Conservation (phyloP, 1,140 invertebrate genomes). For the Drosophila obscura region DNA sequence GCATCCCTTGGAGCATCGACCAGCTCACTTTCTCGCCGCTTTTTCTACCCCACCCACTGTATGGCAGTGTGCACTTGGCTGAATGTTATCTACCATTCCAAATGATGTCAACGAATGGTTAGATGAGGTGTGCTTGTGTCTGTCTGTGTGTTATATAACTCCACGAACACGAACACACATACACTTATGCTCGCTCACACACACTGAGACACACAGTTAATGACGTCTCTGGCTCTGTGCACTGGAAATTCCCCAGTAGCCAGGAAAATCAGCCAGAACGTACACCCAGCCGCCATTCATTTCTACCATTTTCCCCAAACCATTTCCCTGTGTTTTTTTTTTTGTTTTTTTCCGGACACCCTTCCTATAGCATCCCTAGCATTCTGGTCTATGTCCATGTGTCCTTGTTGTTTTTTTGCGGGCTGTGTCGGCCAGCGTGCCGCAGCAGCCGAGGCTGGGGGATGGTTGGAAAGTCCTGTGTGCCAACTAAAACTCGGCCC, state of each 20-base stretch:
- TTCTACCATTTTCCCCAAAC: slow-evolving; percentile 37
- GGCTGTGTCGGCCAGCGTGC: no score
- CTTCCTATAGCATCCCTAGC: slow-evolving; percentile 18
- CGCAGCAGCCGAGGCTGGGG: not conserved
- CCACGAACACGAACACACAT: not conserved
- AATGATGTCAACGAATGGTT: slow-evolving; percentile 79
- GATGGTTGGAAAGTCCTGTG: slow-evolving; percentile 19
- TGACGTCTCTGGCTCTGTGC: slow-evolving; percentile 51
- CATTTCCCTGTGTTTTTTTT: slow-evolving; percentile 38
- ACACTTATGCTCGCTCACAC: not conserved
- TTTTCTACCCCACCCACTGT: accelerated
- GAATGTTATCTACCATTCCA: slow-evolving; percentile 77
- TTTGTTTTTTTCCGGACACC: slow-evolving; percentile 38
- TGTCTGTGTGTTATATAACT: slow-evolving; percentile 40
- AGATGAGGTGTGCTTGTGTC: slow-evolving; percentile 70
- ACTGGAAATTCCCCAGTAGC: slow-evolving; percentile 42
- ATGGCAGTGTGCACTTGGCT: slow-evolving; percentile 63
- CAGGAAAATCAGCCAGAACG: slow-evolving; percentile 46
- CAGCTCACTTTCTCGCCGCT: slow-evolving; percentile 3
- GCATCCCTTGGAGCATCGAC: not conserved
- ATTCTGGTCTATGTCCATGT: slow-evolving; percentile 44
- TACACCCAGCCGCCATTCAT: slow-evolving; percentile 23
- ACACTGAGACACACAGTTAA: slow-evolving; percentile 55
- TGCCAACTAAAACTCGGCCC: slow-evolving; percentile 73
- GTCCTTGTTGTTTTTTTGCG: no score